These are phyloP conservation scores for Trogon melanurus DNA, from an alignment of 2,113 vertebrate genomes.

Conservation along the genomic window DNA sequence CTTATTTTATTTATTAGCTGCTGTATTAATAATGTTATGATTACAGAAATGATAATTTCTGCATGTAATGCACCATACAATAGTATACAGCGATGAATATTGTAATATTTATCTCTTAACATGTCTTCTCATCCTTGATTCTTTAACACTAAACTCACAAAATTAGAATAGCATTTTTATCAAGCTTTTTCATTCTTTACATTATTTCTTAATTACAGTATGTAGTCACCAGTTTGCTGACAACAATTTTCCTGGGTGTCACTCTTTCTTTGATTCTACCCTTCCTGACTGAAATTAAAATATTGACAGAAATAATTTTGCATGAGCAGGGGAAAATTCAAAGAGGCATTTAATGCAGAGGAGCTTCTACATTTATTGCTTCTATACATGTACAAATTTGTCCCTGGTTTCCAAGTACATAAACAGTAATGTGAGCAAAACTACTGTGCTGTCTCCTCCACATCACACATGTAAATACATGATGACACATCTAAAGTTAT, in stretches of 20 bases:
- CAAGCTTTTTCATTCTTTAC: slow-evolving; percentile 39
- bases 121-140: neutral
- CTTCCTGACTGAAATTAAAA: slow-evolving; percentile 75
- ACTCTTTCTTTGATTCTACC: slow-evolving; percentile 71
- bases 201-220: slow-evolving; percentile 71
- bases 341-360: slow-evolving; percentile 40
- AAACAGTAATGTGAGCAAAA: neutral
- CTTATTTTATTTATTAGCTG: slow-evolving; percentile 67
- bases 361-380: slow-evolving; percentile 27
- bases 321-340: slow-evolving; percentile 69
- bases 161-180: slow-evolving; percentile 28
- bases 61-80: slow-evolving; percentile 45
- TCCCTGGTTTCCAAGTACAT: neutral
- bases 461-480: neutral
- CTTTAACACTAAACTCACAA: neutral
- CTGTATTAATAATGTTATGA: slow-evolving; percentile 36
- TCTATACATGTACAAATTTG: neutral
- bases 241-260: slow-evolving; percentile 72
- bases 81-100: neutral
- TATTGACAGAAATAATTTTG: slow-evolving; percentile 80
- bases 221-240: slow-evolving; percentile 74
- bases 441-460: neutral
- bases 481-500: neutral
- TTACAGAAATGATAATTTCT: slow-evolving; percentile 52
- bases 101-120: slow-evolving; percentile 17